Percentiles rank a stretch among this genome's conserved stretches.
These are phyloP conservation scores for Sorex maritimensis DNA, from an alignment of 2,797 vertebrate genomes.

Conservation along the genomic window DNA sequence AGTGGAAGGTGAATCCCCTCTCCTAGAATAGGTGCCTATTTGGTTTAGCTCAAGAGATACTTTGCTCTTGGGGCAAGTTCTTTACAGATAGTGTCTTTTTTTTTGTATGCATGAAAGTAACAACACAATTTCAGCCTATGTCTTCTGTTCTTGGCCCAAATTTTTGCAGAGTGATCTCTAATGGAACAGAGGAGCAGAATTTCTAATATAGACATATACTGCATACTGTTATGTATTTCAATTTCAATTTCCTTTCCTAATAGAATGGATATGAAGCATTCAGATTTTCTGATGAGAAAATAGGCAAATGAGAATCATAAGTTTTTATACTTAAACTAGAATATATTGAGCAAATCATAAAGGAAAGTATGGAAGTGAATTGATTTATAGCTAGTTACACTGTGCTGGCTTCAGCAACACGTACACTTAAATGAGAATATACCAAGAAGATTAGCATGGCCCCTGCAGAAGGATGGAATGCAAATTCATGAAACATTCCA, in stretches of 20 bases:
- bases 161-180: background rate
- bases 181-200: background rate
- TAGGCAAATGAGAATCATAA: background rate
- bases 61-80: slow-evolving; percentile 66
- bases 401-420: background rate
- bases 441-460: background rate
- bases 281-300: background rate
- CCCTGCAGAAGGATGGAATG: background rate
- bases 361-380: background rate
- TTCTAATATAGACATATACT: background rate
- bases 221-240: background rate
- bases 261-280: background rate
- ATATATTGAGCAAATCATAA: background rate
- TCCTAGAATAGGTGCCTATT: slow-evolving; percentile 64
- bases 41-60: slow-evolving; percentile 71
- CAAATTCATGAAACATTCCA: background rate
- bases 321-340: slow-evolving; percentile 11
- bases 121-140: slow-evolving; percentile 8
- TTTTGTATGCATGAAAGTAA: slow-evolving; percentile 50
- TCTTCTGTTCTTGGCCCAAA: slow-evolving; percentile 14
- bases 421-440: background rate
- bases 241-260: background rate
- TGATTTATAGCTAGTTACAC: slow-evolving; percentile 19
- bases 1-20: slow-evolving; percentile 66
- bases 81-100: slow-evolving; percentile 61